phyloP scores from a whole-genome alignment of 2,888 invertebrate species.

The Ichneumon xanthorius region DNA sequence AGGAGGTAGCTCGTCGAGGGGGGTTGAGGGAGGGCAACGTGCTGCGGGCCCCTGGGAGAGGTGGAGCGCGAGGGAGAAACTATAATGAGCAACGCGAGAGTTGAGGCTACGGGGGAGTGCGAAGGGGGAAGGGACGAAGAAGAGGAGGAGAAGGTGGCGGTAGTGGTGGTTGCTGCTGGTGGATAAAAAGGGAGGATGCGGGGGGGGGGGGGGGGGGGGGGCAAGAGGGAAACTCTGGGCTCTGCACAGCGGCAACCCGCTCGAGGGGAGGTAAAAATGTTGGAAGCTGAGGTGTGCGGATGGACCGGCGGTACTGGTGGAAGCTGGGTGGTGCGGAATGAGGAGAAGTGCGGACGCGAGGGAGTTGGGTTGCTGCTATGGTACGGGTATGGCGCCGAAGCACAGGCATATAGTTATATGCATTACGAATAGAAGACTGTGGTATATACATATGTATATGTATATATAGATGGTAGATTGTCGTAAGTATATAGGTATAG shows the following conservation, averaged over 20 bases:
- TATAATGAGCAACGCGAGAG: constrained; percentile 80
- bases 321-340: constrained; percentile 16
- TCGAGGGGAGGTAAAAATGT: constrained; percentile 80
- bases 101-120: constrained; percentile 62
- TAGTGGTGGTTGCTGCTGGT: constrained; percentile 62
- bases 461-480: constrained; percentile 7
- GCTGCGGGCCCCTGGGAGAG: constrained; percentile 66
- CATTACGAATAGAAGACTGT: constrained; percentile 20
- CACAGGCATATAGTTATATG: constrained; percentile 28
- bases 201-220: constrained; percentile 68
- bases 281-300: constrained; percentile 79
- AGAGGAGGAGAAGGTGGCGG: constrained; percentile 61
- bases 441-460: neutral
- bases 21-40: constrained; percentile 62
- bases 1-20: constrained; percentile 51
- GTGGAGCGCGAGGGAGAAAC: constrained; percentile 71
- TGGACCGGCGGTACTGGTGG: constrained; percentile 62
- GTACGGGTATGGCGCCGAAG: constrained; percentile 34
- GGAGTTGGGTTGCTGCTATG: constrained; percentile 42
- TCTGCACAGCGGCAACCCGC: constrained; percentile 46
- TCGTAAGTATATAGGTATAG: constrained; percentile 36
- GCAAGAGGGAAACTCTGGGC: constrained; percentile 67
- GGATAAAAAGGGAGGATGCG: constrained; percentile 66
- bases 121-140: constrained; percentile 33
- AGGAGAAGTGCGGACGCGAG: constrained; percentile 46